Conservation (phyloP, 1,140 invertebrate genomes). For the Drosophila willistoni region DNA sequence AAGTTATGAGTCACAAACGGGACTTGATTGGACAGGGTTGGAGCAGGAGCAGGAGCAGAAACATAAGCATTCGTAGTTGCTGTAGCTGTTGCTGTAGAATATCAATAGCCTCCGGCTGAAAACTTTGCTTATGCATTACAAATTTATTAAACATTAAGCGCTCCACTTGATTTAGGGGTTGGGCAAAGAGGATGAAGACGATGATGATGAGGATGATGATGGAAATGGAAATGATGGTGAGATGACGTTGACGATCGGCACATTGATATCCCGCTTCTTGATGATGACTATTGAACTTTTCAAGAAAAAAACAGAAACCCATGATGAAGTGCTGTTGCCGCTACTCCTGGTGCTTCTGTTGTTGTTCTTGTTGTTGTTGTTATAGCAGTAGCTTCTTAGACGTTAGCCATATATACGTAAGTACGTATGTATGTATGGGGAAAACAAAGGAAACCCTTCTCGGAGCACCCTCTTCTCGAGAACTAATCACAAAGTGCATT, state of each 20-base stretch:
- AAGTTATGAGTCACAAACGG: constrained; percentile 63
- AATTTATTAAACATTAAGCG: constrained; percentile 77
- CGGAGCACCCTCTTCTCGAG: constrained; percentile 56
- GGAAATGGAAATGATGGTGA: constrained; percentile 24
- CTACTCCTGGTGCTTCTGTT: constrained; percentile 21
- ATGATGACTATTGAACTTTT: constrained; percentile 80
- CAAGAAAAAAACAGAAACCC: constrained; percentile 40
- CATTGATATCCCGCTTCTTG: constrained; percentile 66
- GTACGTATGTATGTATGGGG: constrained; percentile 1
- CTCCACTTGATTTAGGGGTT: constrained; percentile 65
- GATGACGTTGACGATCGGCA: constrained; percentile 61
- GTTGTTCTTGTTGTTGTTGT: constrained; percentile 8
- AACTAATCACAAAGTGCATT: constrained; percentile 81
- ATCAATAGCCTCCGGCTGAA: constrained; percentile 44
- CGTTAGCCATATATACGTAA: constrained; percentile 28
- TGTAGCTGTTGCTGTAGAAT: constrained; percentile 19
- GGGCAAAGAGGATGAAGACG: constrained; percentile 19
- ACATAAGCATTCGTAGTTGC: constrained; percentile 29
- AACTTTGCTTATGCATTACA: constrained; percentile 78
- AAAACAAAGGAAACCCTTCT: constrained; percentile 53
- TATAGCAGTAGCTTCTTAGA: constrained; percentile 34
- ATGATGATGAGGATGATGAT: constrained; percentile 1
- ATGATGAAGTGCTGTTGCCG: constrained; percentile 66
- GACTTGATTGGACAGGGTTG: constrained; percentile 32
- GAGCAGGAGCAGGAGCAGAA: constrained; percentile 25